Conservation (phyloP, 2,888 invertebrate species). For the Beris chalybata region DNA sequence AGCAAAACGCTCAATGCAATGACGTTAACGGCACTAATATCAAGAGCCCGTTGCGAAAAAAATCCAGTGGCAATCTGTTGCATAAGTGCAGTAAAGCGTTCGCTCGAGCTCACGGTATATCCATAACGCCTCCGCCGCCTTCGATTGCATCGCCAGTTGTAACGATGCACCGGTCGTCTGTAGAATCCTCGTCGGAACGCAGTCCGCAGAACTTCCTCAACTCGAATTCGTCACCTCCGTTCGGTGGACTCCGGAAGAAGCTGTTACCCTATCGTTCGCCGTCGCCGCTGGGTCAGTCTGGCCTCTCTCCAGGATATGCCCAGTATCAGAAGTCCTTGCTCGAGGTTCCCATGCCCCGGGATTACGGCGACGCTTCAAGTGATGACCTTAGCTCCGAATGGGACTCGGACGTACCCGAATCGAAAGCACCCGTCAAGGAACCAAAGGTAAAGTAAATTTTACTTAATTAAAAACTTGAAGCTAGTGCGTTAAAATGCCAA, state of each 20-base stretch:
- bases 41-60: constrained; percentile 51
- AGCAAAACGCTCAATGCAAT: constrained; percentile 34
- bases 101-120: constrained; percentile 54
- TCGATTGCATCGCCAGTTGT: constrained; percentile 49
- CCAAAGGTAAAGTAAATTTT: constrained; percentile 29
- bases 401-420: constrained; percentile 79
- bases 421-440: constrained; percentile 29
- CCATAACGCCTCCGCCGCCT: constrained; percentile 47
- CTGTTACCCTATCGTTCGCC: constrained; percentile 56
- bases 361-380: constrained; percentile 87
- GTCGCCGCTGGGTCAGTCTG: constrained; percentile 59
- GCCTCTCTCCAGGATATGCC: constrained; percentile 69
- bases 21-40: constrained; percentile 42
- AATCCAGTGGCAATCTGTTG: constrained; percentile 49
- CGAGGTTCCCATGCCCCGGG: constrained; percentile 74
- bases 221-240: constrained; percentile 2
- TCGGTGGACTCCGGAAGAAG: constrained; percentile 13
- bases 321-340: constrained; percentile 77
- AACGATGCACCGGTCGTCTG: constrained; percentile 56
- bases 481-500: too few relatives aligned
- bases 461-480: too few relatives aligned
- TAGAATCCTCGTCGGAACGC: constrained; percentile 45
- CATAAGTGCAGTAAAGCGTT: constrained; percentile 55
- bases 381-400: constrained; percentile 91
- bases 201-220: constrained; percentile 46